Conservation (phyloP, 1,140 invertebrate genomes). For the Asobara japonica region DNA sequence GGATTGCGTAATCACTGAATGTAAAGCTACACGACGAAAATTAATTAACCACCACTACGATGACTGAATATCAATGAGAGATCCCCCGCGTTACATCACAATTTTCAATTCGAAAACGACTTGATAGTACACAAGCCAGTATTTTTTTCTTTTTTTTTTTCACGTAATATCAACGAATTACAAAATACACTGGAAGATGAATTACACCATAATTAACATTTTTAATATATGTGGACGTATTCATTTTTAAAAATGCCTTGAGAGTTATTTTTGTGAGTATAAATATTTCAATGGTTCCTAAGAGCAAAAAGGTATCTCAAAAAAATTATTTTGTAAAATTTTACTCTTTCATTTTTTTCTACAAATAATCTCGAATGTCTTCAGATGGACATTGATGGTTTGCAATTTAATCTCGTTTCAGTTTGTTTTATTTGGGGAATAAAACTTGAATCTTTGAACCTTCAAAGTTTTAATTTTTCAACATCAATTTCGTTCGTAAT, state of each 20-base stretch:
- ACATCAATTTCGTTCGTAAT: too few species aligned
- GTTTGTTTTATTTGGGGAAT: too few species aligned
- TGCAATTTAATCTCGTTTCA: too few species aligned
- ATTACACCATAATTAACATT: background rate
- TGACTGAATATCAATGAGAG: background rate
- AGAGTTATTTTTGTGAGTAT: too few species aligned
- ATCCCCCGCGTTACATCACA: background rate
- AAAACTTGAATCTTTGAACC: too few species aligned
- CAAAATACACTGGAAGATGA: slow-evolving; percentile 7
- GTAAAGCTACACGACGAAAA: background rate
- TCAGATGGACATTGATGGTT: too few species aligned
- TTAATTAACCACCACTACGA: background rate
- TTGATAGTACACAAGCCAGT: background rate
- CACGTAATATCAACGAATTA: background rate
- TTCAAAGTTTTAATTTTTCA: too few species aligned
- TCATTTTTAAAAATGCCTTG: background rate
- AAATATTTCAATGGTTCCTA: too few species aligned
- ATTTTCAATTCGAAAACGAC: background rate
- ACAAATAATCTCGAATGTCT: too few species aligned
- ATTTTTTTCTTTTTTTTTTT: background rate
- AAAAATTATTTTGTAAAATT: too few species aligned
- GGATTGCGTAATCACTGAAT: background rate
- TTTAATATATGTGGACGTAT: slow-evolving; percentile 5
- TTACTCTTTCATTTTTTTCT: too few species aligned
- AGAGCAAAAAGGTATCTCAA: too few species aligned